These are phyloP conservation scores for Dendrolimus punctatus DNA, from an alignment of 1,140 invertebrate species.

Conservation along the genomic window DNA sequence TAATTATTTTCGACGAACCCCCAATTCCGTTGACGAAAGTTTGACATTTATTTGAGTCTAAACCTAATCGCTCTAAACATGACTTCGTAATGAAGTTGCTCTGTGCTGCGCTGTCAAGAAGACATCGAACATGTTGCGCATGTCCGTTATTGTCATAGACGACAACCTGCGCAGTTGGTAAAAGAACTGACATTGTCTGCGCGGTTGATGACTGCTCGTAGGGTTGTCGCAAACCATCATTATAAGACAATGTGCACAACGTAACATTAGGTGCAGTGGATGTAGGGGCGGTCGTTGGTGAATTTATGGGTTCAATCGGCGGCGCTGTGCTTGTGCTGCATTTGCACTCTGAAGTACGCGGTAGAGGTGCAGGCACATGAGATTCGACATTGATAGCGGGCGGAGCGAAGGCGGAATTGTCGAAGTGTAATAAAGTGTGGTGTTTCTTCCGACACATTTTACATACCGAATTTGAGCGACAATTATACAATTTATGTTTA, in stretches of 20 bases:
- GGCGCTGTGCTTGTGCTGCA: neutral
- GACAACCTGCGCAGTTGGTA: no score
- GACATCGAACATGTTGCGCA: no score
- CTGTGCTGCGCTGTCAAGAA: conserved; percentile 13
- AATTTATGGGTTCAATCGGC: no score
- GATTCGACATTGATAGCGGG: neutral
- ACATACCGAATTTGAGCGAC: conserved; percentile 2
- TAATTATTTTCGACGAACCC: conserved; percentile 8
- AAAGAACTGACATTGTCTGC: no score
- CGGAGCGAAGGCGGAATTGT: neutral
- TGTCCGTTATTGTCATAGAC: no score
- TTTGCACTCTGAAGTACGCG: neutral
- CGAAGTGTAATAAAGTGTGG: neutral
- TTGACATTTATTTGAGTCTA: conserved; percentile 4
- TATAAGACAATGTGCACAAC: conserved; percentile 2
- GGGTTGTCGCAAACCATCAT: neutral
- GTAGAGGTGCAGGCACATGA: neutral
- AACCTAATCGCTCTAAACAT: conserved; percentile 13
- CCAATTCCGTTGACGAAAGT: conserved; percentile 15
- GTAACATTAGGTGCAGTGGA: neutral
- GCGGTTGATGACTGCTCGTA: no score
- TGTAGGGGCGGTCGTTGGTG: neutral
- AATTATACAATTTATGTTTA: neutral
- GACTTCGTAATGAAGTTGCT: conserved; percentile 14
- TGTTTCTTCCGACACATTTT: neutral